Base-by-base conservation (phyloP, 2,797 vertebrate species). In the Anomalospiza imberbis region DNA sequence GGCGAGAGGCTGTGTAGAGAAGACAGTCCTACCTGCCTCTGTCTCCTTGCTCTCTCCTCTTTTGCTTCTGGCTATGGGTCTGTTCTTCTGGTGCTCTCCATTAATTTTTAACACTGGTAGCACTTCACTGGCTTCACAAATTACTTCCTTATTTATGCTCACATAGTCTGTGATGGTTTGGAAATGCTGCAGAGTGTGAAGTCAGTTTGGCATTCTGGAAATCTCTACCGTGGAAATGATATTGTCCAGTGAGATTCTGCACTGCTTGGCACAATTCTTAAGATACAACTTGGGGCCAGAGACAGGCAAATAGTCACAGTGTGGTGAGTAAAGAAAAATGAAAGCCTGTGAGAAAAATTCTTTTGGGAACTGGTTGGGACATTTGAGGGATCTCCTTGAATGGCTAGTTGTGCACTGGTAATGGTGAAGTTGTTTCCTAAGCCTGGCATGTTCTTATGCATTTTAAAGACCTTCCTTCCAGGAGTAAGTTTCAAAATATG, bases 1-100 rank as follows among this genome's bases (percentile, higher is more conserved):
- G 58, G 40, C 5, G 3, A 25, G 48, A 58, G 6, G 22, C n/a
- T 55, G 5, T 0, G 0, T 20, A 82, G 38, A 60, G 45, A 58
- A 47, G 14, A 19, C 11, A 17, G 3, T 36, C 25, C n/a, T 55
- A 12, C 15, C 51, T 87, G 29, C 40, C 22, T 75, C 54, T 88
- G 45, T 26, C 9, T 63, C 19, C 48, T 61, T 58, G 12, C 26
- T 60, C 28, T 8, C 29, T 57, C 3, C 7, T 51, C 20, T 72
- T 70, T 55, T 17, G 6, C n/a, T 42, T 50, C 15, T 71, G 24
- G 40, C 5, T 80, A 57, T 58, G 78, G 47, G 5, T 45, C 13
- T 54, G 14, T 26, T 88, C 7, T 65, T 42, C 20, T 73, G 38
- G 21, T 54, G 24, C 26, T 71, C n/a, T 60, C 32, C 2, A 1